Base-by-base conservation (phyloP, 2,797 vertebrate genomes). In the Carduelis carduelis region DNA sequence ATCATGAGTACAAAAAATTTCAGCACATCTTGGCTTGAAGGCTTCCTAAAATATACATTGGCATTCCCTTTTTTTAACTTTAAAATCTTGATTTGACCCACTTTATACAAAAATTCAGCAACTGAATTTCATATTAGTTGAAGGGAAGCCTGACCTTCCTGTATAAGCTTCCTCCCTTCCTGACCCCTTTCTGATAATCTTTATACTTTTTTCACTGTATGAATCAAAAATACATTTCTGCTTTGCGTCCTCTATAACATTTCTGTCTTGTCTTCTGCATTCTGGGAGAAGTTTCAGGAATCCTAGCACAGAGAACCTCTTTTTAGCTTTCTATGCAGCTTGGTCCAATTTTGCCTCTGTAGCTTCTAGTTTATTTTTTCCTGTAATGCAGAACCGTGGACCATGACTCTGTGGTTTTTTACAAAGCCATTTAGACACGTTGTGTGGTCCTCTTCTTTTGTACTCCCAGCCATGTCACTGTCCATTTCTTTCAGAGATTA, bases 271-370 rank as follows among this genome's bases (percentile, higher is more conserved):
- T 75, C 74, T 89, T 78, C 59, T 83, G 22, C 7, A 8, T 82
- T 49, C 46, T 60, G 12, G 44, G 34, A 41, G 32, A 59, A 41
- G 7, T 78, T 87, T 47, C 46, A 56, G 21, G n/a, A 63, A 71
- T 39, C 26, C 26, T 43, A 44, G 12, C 11, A 44, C 0, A 1
- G 18, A 19, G 22, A 56, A 5, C 3, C 14, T 60, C 32, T 68
- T 83, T 68, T 60, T 23, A 46, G 11, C 32, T 56, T 71, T 52
- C 46, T 60, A 4, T 10, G 17, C 11, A 68, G 6, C 16, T 52
- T 39, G 7, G 11, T 34, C 14, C 17, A 32, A 8, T 64, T 79
- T 75, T 76, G 3, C 32, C 37, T 69, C 20, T 60, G 13, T 35
- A 64, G 13, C 19, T 83, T 91, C 44, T 76, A 32, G 23, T 65